phyloP scores from a whole-genome alignment of 2,888 invertebrate genomes.

The Limulus polyphemus region DNA sequence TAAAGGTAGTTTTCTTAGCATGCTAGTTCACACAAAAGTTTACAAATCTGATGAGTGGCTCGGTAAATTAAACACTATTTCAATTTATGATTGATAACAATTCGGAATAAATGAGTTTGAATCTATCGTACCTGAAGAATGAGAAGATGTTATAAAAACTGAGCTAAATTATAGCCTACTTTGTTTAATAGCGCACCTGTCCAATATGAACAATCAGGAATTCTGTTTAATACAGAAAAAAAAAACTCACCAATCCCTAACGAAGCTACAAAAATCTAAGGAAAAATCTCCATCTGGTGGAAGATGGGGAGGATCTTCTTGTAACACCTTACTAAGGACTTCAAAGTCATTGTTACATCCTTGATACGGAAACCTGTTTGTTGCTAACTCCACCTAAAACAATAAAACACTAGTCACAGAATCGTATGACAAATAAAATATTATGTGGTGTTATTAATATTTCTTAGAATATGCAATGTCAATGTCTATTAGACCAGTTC shows the following conservation, averaged over 20 bases:
- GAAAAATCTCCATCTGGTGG: conserved; percentile 40
- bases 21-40: too few species aligned
- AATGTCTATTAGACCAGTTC: too few species aligned
- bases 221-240: conserved; percentile 5
- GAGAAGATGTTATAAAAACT: background rate
- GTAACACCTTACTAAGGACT: conserved; percentile 80
- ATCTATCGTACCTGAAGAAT: too few species aligned
- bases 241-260: conserved; percentile 15
- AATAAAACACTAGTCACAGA: conserved; percentile 27
- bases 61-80: too few species aligned
- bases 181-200: background rate
- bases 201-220: background rate
- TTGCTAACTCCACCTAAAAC: conserved; percentile 76
- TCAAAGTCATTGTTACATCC: conserved; percentile 97
- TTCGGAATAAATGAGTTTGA: too few species aligned
- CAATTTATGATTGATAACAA: too few species aligned
- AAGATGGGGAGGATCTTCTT: conserved; percentile 73
- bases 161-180: background rate
- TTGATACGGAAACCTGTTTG: conserved; percentile 83
- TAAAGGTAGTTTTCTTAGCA: too few species aligned
- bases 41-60: too few species aligned
- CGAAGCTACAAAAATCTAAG: conserved; percentile 19
- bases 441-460: too few species aligned
- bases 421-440: background rate
- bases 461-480: too few species aligned